Evolutionary conservation across 2,797 vertebrate genomes (phyloP).

Genomic region (Sphenopsis melanotis): DNA sequence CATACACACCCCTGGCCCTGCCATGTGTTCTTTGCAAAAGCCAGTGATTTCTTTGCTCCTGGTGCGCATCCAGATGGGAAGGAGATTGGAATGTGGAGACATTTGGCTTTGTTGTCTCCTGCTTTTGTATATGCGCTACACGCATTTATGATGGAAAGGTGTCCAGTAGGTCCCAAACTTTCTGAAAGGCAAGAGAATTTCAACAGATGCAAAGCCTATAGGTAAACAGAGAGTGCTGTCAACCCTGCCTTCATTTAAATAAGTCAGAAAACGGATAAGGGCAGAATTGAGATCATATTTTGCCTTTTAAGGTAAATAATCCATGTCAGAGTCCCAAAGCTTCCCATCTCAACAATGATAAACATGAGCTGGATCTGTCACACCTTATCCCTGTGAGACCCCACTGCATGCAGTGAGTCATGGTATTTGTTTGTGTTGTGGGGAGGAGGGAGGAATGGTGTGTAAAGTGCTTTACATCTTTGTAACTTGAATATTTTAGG

Average conservation of each 20-base stretch:
- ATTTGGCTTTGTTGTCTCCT: background rate
- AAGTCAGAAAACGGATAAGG: background rate
- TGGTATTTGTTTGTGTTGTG: background rate
- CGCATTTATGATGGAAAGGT: background rate
- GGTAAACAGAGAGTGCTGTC: background rate
- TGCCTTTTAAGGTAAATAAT: conserved; percentile 27
- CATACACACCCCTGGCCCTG: background rate
- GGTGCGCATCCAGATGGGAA: background rate
- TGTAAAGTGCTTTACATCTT: background rate
- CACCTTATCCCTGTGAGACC: background rate
- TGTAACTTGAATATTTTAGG: background rate
- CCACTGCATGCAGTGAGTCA: background rate
- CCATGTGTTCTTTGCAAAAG: background rate
- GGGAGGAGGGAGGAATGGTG: background rate
- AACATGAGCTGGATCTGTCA: background rate
- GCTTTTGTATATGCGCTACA: background rate
- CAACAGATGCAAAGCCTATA: background rate
- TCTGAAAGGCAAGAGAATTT: background rate
- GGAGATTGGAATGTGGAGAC: background rate
- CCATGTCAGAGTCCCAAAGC: background rate
- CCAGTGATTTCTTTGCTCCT: background rate
- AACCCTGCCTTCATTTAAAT: background rate
- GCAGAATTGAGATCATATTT: background rate
- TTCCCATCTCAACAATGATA: background rate
- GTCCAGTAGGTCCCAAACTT: background rate